Evolutionary conservation across 2,797 vertebrate species (phyloP), one percentile per base, ranked within the genome.

Genomic region (Gephyroberyx darwinii): DNA sequence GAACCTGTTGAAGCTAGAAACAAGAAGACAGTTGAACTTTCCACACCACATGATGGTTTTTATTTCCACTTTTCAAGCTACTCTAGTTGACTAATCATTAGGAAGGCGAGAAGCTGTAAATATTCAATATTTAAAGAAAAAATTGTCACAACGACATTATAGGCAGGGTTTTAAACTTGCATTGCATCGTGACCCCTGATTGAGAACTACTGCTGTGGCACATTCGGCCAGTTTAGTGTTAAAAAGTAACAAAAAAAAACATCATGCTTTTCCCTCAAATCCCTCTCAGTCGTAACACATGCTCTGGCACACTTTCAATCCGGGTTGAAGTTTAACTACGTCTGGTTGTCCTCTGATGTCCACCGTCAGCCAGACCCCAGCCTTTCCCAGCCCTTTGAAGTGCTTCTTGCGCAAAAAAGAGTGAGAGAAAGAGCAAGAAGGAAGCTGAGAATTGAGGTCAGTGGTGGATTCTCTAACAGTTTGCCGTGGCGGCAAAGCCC

Each of bases 371-470:
- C 63, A 14, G 74, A 71, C 62, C 65, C 65, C 72, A 37, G 63
- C 71, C 57, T 78, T 65, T 51, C 69, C 56, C 57, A 1, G 62
- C 71, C 16, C 85, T 89, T 83, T 90, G 75, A 89, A 88, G 82
- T 79, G 76, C 17, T 50, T 62, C 74, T 59, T 33, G 0, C 30
- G 55, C 20, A 8, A 59, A 72, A 65, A 54, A 60, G 19, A 58
- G 59, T 17, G 1, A 35, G 54, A 45, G 41, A 43, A 76, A 74
- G 62, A 10, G 43, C 35, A 33, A 65, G 69, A 70, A 30, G 76
- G 17, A 26, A 83, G 69, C 64, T 37, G 30, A 71, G 82, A 86
- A 90, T 91, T 66, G 50, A 80, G 89, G 86, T 89, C 89, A 89
- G 55, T 16, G 14, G 17, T 45, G 60, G 80, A 83, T 84, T 81